Base-by-base conservation (phyloP, 2,797 vertebrate genomes). In the Muscicapa striata region DNA sequence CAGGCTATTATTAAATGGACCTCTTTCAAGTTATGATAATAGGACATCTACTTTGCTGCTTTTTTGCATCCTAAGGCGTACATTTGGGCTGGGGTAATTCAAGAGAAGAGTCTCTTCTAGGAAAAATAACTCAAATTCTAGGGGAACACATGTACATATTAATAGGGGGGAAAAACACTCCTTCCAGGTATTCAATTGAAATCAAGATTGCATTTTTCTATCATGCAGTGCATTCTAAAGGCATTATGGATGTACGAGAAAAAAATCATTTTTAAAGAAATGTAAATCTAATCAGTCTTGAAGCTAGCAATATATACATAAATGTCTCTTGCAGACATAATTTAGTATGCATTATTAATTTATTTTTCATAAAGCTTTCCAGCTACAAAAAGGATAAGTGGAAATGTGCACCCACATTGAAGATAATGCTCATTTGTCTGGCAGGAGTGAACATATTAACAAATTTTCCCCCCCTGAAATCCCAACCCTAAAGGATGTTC, bases 321-420 rank as follows among this genome's bases (percentile, higher is more conserved):
- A 97, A 96, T 95, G 97, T 97, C 97, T 98, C 96, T 96, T 93
- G 97, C 96, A 97, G 97, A 97, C 94, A 97, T 98, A 97, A 98
- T 98, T 98, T 97, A 97, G 97, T 96, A 97, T 97, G 97, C 96
- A 98, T 98, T 98, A 97, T 97, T 98, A 97, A 98, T 98, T 98
- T 97, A 98, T 98, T 98, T 98, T 97, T 97, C 97, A 97, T 97
- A 98, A 97, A 97, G 95, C 95, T 97, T 97, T 95, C 94, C 93
- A 94, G 96, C 94, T 95, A 97, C 96, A 95, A 96, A 96, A 93
- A 97, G 90, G 94, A 93, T 97, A 97, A 97, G 94, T 80, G 95
- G 96, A 97, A 97, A 95, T 58, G 30, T 55, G 46, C 94, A 93
- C 93, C 89, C 81, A 94, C 95, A 68, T 48, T 14, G 77, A 95